Evolutionary conservation across 2,113 vertebrate genomes (phyloP).

Genomic region (Dasypus novemcinctus): DNA sequence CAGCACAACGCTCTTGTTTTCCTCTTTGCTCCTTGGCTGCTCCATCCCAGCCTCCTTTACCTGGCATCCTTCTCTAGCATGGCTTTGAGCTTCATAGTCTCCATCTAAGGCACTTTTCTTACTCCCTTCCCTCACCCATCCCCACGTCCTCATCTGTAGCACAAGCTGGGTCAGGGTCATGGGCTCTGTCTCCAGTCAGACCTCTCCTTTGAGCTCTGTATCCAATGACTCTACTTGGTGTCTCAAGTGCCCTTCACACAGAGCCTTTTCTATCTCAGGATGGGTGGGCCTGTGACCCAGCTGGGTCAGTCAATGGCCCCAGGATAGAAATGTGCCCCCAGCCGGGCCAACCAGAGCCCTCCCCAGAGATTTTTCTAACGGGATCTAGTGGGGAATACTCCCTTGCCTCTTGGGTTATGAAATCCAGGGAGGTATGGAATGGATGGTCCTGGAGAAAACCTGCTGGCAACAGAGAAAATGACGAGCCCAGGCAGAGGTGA

Average conservation of each 20-base stretch:
- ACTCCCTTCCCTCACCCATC: not conserved
- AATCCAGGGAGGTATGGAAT: not conserved
- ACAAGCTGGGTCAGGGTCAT: not conserved
- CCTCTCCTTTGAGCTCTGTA: not conserved
- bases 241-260: not conserved
- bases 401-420: not conserved
- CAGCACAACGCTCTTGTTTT: fast-evolving
- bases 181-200: not conserved
- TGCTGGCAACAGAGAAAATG: not conserved
- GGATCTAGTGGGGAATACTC: not conserved
- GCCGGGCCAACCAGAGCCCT: not conserved
- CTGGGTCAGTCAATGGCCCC: not conserved
- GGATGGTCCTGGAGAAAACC: not conserved
- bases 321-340: not conserved
- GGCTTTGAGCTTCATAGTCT: not conserved
- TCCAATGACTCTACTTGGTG: not conserved
- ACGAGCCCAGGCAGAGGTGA: not conserved
- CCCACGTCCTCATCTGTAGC: not conserved
- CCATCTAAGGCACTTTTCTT: not conserved
- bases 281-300: not conserved
- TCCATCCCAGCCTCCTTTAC: not conserved
- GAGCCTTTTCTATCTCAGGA: not conserved
- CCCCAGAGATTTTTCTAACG: not conserved
- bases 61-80: not conserved
- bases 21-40: not conserved